Evolutionary conservation across 2,113 vertebrate genomes (phyloP).

Genomic region (Tyto alba): DNA sequence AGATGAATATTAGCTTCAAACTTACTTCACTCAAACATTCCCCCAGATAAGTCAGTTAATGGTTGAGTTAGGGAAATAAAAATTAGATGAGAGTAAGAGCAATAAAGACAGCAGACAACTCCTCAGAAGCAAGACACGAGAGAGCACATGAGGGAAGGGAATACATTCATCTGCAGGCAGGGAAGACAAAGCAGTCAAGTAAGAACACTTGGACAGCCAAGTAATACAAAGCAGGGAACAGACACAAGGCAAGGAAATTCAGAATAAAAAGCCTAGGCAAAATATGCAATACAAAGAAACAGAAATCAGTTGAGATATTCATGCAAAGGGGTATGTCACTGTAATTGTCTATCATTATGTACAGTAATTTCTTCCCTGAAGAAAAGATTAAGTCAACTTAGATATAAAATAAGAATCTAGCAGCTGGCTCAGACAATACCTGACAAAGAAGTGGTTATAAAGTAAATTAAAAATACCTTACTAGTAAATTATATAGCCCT

Average conservation of each 20-base stretch:
- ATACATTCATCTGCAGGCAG: not conserved
- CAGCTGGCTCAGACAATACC: not conserved
- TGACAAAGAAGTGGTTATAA: not conserved
- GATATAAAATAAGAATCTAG: not conserved
- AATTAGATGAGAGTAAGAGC: not conserved
- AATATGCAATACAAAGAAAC: not conserved
- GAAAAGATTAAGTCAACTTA: not conserved
- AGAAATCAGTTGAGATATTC: not conserved
- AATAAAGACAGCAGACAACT: not conserved
- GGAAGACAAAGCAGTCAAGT: not conserved
- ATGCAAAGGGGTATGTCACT: not conserved
- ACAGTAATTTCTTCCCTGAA: not conserved
- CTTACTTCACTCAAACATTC: not conserved
- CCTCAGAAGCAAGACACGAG: not conserved
- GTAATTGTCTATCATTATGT: not conserved
- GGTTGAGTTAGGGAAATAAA: not conserved
- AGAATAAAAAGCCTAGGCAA: not conserved
- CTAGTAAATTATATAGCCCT: not conserved
- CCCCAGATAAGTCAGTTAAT: not conserved
- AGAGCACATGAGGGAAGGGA: not conserved
- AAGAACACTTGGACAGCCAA: not conserved
- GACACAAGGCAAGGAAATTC: not conserved
- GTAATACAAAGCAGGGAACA: not conserved
- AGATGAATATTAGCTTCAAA: not conserved
- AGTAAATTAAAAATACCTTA: not conserved